These are phyloP conservation scores for Aradophagus sp. DNA, from an alignment of 1,140 invertebrate species.

Conservation along the genomic window DNA sequence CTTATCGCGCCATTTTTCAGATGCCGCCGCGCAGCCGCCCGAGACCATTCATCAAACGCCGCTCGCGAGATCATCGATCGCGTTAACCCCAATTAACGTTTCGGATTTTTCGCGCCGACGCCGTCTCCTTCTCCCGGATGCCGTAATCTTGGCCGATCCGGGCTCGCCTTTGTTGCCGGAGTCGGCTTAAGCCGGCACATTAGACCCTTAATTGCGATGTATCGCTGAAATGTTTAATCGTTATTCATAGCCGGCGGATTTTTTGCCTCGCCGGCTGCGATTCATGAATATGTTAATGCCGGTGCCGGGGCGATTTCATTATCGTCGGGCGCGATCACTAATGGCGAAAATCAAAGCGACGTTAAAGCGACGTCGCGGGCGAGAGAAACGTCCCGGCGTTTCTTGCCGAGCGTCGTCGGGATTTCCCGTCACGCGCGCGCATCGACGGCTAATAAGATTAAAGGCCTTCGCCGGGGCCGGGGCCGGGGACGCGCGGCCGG, in stretches of 20 bases:
- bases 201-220: conserved; percentile 43
- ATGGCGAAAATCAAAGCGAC: conserved; percentile 38
- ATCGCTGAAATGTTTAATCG: conserved; percentile 40
- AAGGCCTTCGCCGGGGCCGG: too few species aligned
- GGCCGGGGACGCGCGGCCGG: too few species aligned
- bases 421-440: too few species aligned
- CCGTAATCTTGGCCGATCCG: too few species aligned
- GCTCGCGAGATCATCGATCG: conserved; percentile 9
- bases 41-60: conserved; percentile 33
- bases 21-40: too few species aligned
- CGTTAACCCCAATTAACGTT: conserved; percentile 17
- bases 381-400: too few species aligned
- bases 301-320: conserved; percentile 35
- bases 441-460: too few species aligned
- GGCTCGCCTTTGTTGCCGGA: too few species aligned
- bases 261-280: conserved; percentile 17
- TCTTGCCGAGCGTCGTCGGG: too few species aligned
- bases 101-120: not conserved
- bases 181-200: conserved; percentile 36
- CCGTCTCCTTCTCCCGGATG: too few species aligned
- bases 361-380: conserved; percentile 22
- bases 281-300: conserved; percentile 53
- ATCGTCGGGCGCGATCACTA: conserved; percentile 28
- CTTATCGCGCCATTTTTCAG: conserved; percentile 10
- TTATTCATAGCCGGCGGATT: conserved; percentile 37